Conservation (phyloP, 2,113 vertebrate species). For the Toxotes jaculatrix region DNA sequence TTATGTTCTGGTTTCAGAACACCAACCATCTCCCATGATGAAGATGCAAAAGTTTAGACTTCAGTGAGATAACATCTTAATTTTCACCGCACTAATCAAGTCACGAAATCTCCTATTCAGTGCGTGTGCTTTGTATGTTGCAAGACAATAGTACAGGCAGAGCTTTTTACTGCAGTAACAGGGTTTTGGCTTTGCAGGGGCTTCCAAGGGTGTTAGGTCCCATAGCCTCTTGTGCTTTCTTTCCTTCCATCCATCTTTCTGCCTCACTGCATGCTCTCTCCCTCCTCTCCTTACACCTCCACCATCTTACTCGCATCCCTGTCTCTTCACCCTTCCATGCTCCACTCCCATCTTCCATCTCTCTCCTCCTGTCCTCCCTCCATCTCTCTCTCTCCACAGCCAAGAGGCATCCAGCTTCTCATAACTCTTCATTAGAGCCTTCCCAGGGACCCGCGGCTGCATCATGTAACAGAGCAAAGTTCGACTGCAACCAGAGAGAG, state of each 20-base stretch:
- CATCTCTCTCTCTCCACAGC: slow-evolving; percentile 65
- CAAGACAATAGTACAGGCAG: background rate
- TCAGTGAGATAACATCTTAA: slow-evolving; percentile 24
- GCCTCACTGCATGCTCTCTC: slow-evolving; percentile 39
- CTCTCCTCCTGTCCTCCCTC: slow-evolving; percentile 37
- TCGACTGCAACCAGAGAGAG: slow-evolving; percentile 68
- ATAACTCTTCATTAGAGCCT: slow-evolving; percentile 84
- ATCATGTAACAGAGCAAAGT: slow-evolving; percentile 71
- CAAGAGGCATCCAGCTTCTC: slow-evolving; percentile 76
- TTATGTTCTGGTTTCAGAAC: slow-evolving; percentile 24
- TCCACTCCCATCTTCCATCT: slow-evolving; percentile 46
- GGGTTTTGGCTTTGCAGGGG: slow-evolving; percentile 31
- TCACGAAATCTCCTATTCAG: slow-evolving; percentile 1
- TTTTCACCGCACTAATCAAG: slow-evolving; percentile 13
- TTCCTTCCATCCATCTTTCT: slow-evolving; percentile 53
- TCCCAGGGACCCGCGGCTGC: slow-evolving; percentile 67
- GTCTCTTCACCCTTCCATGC: slow-evolving; percentile 35
- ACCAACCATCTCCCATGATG: slow-evolving; percentile 9
- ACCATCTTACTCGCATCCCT: slow-evolving; percentile 26
- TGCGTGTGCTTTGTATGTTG: background rate
- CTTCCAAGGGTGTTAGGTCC: slow-evolving; percentile 27
- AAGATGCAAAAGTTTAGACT: slow-evolving; percentile 29
- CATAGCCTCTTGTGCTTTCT: background rate
- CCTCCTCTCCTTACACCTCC: slow-evolving; percentile 4
- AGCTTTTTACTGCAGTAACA: slow-evolving; percentile 20